These are phyloP conservation scores for Xenopus borealis DNA, from an alignment of 2,113 vertebrate species.

Conservation along the genomic window DNA sequence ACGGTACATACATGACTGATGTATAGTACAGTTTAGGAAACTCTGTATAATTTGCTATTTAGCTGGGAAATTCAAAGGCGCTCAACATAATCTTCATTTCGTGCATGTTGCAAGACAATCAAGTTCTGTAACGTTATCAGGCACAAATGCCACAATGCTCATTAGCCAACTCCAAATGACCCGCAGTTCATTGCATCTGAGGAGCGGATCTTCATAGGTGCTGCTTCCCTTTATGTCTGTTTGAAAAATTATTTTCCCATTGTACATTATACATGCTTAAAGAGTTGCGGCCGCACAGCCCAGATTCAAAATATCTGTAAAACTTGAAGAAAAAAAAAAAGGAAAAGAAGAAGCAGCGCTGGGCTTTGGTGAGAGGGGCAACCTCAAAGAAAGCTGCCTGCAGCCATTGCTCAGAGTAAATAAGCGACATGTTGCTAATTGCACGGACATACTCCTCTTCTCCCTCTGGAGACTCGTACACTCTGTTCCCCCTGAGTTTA, in stretches of 20 bases:
- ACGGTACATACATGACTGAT: too few species aligned
- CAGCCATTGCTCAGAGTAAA: background rate
- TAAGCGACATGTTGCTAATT: constrained; percentile 20
- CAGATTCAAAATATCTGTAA: too few species aligned
- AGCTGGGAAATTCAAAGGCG: background rate
- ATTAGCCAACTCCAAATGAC: constrained; percentile 33
- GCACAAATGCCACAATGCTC: constrained; percentile 28
- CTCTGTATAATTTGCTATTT: too few species aligned
- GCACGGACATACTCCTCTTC: background rate
- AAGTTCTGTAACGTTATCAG: background rate
- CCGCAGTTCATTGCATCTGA: constrained; percentile 21
- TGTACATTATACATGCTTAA: constrained; percentile 1
- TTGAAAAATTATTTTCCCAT: background rate
- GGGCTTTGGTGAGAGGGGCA: background rate
- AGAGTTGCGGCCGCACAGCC: background rate
- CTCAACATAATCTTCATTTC: background rate
- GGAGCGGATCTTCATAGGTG: constrained; percentile 10
- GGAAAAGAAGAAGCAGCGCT: background rate
- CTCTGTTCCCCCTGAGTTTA: background rate
- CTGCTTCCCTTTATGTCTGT: background rate
- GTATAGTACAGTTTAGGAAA: too few species aligned
- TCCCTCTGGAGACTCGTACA: constrained; percentile 12
- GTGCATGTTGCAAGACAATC: background rate
- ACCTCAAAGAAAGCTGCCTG: constrained; percentile 12
- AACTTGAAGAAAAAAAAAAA: constrained; percentile 4